Conservation (phyloP, 1,140 invertebrate genomes). For the Saccostrea glomerata region DNA sequence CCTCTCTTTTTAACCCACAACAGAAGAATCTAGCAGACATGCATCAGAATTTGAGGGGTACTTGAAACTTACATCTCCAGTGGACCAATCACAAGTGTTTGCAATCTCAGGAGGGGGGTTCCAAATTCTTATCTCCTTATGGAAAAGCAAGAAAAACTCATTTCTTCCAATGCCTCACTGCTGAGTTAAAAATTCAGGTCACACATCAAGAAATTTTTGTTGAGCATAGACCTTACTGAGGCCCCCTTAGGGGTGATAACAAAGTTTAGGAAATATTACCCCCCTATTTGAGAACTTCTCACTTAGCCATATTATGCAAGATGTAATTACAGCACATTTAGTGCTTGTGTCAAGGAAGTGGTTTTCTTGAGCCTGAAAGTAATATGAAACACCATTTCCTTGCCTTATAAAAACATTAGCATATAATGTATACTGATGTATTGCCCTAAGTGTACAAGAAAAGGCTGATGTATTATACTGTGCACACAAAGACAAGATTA, state of each 20-base stretch:
- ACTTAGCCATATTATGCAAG: not conserved
- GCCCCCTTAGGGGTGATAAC: not conserved
- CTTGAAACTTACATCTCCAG: constrained; percentile 25
- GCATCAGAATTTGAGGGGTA: not conserved
- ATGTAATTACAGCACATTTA: not conserved
- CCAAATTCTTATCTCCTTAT: constrained; percentile 14
- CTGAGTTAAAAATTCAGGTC: constrained; percentile 34
- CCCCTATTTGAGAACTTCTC: constrained; percentile 3
- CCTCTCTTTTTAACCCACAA: not conserved
- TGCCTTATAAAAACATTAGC: not conserved
- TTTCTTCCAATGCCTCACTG: not conserved
- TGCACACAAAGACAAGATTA: not conserved
- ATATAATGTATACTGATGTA: not conserved
- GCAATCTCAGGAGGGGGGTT: not conserved
- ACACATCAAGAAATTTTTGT: constrained; percentile 4
- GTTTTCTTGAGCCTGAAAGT: not conserved
- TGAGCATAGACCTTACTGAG: not conserved
- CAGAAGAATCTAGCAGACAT: constrained; percentile 1
- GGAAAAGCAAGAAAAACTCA: constrained; percentile 10
- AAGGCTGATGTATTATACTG: not conserved
- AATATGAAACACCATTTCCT: not conserved
- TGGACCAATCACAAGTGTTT: constrained; percentile 7
- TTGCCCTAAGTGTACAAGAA: not conserved
- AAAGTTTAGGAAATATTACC: not conserved
- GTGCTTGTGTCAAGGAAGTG: not conserved